Evolutionary conservation across 37 sponge, comb jelly and placozoan genomes (phyloP).

Genomic region (Ephydatia muelleri): DNA sequence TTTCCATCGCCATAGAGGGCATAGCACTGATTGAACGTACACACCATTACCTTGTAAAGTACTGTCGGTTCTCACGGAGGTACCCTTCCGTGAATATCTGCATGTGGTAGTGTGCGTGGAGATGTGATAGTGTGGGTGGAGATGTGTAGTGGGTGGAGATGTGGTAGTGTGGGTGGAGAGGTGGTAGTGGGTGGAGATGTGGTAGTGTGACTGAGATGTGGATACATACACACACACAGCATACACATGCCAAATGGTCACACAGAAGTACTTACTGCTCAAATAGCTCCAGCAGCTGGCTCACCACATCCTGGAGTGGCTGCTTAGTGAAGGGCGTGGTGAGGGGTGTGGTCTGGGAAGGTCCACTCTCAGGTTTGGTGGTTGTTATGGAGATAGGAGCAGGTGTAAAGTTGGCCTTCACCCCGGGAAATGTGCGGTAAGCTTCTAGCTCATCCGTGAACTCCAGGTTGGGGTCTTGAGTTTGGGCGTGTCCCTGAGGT

Average conservation of each 20-base stretch:
- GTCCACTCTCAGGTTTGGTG: no score
- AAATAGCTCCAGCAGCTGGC: background rate
- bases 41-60: background rate
- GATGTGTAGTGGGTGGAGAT: no score
- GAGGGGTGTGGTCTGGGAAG: no score
- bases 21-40: background rate
- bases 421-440: background rate
- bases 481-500: background rate
- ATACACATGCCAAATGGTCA: no score
- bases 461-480: background rate
- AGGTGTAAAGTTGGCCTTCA: conserved; percentile 50
- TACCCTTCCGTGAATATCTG: no score
- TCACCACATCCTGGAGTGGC: background rate
- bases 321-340: background rate
- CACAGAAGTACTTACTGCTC: conserved; percentile 1
- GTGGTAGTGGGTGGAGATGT: no score
- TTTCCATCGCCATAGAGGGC: background rate
- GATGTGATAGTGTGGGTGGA: no score
- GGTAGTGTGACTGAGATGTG: no score
- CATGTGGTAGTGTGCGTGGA: no score
- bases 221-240: no score
- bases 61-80: no score
- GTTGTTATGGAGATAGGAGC: conserved; percentile 9
- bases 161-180: no score
- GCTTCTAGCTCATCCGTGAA: conserved; percentile 20